phyloP scores from a whole-genome alignment of 2,113 vertebrate species.

The Trogon surrucura region DNA sequence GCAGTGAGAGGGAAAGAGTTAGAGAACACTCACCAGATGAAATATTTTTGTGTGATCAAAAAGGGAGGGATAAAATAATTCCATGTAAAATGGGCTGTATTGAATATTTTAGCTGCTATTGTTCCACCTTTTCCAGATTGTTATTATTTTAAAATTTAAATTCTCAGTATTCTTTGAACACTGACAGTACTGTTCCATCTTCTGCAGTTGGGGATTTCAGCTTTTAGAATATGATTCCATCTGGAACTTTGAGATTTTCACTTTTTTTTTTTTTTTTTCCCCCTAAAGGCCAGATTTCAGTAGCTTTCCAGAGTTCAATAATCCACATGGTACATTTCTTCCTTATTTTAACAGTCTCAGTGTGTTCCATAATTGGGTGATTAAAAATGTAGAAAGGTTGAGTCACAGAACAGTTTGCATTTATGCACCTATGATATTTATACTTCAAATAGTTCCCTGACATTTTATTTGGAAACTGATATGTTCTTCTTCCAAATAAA shows the following conservation, averaged over 20 bases:
- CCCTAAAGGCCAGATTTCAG: background rate
- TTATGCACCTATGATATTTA: constrained; percentile 2
- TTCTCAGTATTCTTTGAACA: background rate
- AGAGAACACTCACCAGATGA: background rate
- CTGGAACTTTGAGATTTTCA: background rate
- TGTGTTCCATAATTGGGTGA: background rate
- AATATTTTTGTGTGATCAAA: background rate
- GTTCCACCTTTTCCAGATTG: background rate
- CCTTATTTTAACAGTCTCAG: background rate
- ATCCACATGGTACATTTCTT: constrained; percentile 3
- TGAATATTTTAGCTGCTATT: background rate
- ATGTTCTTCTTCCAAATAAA: constrained; percentile 56
- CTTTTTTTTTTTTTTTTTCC: background rate
- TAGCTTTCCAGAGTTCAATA: background rate
- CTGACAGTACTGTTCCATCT: background rate
- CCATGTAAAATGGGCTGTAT: background rate
- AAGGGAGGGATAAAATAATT: background rate
- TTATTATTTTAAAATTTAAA: constrained; percentile 12
- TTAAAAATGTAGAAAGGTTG: constrained; percentile 41
- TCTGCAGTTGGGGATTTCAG: background rate
- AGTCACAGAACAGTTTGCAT: constrained; percentile 20
- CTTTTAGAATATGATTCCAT: constrained; percentile 26
- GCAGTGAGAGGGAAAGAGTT: background rate
- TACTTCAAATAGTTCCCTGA: constrained; percentile 47
- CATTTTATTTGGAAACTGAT: constrained; percentile 38